phyloP scores from a whole-genome alignment of 2,888 invertebrate genomes.

The Dynastes hyllus region DNA sequence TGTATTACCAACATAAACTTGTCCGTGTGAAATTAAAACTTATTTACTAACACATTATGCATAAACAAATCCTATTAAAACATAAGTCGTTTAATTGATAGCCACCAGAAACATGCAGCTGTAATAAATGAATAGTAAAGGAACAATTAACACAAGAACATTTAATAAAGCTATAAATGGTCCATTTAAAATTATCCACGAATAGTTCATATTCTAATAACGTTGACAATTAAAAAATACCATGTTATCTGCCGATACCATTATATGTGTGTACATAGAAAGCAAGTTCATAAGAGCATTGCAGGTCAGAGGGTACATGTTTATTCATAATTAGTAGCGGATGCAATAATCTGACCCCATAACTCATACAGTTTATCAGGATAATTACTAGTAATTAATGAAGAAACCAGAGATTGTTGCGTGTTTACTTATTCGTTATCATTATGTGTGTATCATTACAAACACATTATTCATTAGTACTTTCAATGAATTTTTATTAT shows the following conservation, averaged over 20 bases:
- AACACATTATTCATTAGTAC: slow-evolving; percentile 47
- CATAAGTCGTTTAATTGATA: slow-evolving; percentile 23
- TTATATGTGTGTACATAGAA: slow-evolving; percentile 34
- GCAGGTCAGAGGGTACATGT: slow-evolving; percentile 58
- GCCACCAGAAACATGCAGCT: slow-evolving; percentile 2
- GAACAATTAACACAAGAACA: slow-evolving; percentile 47
- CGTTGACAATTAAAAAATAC: slow-evolving; percentile 49
- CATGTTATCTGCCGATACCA: slow-evolving; percentile 36
- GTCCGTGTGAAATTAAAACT: neutral
- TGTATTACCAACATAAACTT: too few species aligned
- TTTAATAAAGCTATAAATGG: slow-evolving; percentile 46
- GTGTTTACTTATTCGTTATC: slow-evolving; percentile 51
- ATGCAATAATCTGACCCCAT: slow-evolving; percentile 60
- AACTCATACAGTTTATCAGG: slow-evolving; percentile 54
- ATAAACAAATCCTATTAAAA: neutral
- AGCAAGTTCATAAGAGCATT: slow-evolving; percentile 50
- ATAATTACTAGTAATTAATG: slow-evolving; percentile 59
- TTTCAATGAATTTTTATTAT: slow-evolving; percentile 42
- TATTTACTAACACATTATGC: slow-evolving; percentile 2
- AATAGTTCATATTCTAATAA: slow-evolving; percentile 41
- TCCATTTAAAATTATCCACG: slow-evolving; percentile 46
- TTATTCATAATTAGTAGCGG: slow-evolving; percentile 63
- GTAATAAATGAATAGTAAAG: slow-evolving; percentile 47
- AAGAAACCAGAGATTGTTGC: slow-evolving; percentile 53
- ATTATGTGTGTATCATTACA: slow-evolving; percentile 43